phyloP scores from a whole-genome alignment of 2,797 vertebrate genomes.

The Florisuga fusca region DNA sequence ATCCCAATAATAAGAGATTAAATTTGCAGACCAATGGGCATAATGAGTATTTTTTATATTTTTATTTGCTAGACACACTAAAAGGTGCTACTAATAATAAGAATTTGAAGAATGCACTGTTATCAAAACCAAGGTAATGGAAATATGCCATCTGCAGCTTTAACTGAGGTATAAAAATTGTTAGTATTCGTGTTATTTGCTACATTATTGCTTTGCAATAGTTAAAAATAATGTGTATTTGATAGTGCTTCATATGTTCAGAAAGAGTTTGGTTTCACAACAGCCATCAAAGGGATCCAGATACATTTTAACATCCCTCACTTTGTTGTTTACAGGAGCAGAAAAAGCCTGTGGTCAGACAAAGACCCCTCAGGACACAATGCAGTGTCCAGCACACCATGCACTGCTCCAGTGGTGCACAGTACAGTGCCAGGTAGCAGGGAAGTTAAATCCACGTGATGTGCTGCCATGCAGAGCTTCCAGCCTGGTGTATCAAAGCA shows the following conservation, averaged over 20 bases:
- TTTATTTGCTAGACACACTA: neutral
- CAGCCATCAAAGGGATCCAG: neutral
- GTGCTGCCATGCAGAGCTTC: fast-evolving
- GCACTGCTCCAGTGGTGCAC: neutral
- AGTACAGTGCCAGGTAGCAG: fast-evolving
- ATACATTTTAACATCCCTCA: neutral
- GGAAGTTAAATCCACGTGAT: neutral
- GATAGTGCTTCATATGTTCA: neutral
- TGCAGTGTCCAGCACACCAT: fast-evolving
- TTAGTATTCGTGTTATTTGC: neutral
- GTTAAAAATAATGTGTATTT: neutral
- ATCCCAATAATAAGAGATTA: neutral
- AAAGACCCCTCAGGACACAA: neutral
- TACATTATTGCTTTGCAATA: neutral
- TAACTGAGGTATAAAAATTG: neutral
- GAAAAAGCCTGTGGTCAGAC: neutral
- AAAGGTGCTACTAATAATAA: neutral
- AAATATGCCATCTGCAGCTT: neutral
- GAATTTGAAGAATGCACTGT: neutral
- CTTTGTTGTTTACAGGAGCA: neutral
- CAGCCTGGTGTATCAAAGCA: neutral
- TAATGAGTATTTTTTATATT: neutral
- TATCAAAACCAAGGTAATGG: neutral
- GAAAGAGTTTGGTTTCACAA: neutral
- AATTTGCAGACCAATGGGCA: neutral